Evolutionary conservation across 2,888 invertebrate genomes (phyloP).

Genomic region (Enchytraeus crypticus): DNA sequence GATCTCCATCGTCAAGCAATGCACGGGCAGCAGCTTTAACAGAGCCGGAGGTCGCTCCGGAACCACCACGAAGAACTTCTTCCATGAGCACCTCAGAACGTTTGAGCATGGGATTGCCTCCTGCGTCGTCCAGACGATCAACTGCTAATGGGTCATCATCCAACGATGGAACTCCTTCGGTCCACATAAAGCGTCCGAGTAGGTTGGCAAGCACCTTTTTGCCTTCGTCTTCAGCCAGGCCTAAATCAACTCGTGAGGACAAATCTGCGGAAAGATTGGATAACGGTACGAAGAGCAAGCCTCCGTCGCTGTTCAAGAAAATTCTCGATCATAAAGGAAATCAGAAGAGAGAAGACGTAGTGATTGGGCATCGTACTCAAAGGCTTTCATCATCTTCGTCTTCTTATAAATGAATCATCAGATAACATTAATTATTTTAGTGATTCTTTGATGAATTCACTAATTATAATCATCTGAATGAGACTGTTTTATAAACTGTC

Average conservation of each 20-base stretch:
- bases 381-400: not conserved
- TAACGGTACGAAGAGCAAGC: not conserved
- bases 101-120: not conserved
- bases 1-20: conserved; percentile 12
- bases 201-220: not conserved
- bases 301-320: not conserved
- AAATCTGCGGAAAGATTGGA: not conserved
- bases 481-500: too few relatives aligned
- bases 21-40: not conserved
- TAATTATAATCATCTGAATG: too few relatives aligned
- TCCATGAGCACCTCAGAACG: conserved; percentile 19
- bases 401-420: too few relatives aligned
- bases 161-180: not conserved
- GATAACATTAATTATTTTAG: too few relatives aligned
- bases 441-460: too few relatives aligned
- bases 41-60: conserved; percentile 12
- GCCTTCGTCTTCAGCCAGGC: not conserved
- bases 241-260: not conserved
- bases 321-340: not conserved
- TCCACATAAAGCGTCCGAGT: not conserved
- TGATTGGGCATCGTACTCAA: not conserved
- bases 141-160: not conserved
- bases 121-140: not conserved
- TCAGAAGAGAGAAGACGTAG: not conserved
- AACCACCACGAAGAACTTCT: conserved; percentile 23